Conservation (phyloP, 2,888 invertebrate species). For the Erebia aethiops region DNA sequence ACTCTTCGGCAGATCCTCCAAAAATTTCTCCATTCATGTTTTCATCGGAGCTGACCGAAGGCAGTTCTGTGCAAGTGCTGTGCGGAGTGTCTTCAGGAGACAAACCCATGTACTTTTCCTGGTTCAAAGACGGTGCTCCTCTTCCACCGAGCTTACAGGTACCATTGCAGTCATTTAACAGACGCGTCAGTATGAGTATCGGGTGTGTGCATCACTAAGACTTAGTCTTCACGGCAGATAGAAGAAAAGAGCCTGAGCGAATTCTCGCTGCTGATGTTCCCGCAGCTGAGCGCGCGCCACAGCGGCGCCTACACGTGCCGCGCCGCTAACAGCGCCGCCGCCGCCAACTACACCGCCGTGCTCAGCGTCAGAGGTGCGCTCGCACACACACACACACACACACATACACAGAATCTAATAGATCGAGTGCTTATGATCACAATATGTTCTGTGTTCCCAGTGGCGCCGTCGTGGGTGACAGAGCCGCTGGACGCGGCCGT, state of each 20-base stretch:
- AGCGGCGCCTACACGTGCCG: constrained; percentile 88
- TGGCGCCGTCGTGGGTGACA: constrained; percentile 87
- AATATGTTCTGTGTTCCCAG: constrained; percentile 60
- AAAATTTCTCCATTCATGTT: constrained; percentile 93
- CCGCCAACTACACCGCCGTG: constrained; percentile 85
- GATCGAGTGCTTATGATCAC: too few relatives aligned
- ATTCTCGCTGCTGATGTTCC: constrained; percentile 87
- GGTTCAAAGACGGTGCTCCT: constrained; percentile 85
- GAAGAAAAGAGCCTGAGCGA: constrained; percentile 87
- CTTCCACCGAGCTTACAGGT: constrained; percentile 85
- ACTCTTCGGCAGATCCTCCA: constrained; percentile 85
- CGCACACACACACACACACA: not conserved
- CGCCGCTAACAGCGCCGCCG: constrained; percentile 86
- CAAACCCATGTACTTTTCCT: constrained; percentile 86
- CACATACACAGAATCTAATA: too few relatives aligned
- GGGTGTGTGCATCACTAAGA: not conserved
- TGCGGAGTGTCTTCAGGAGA: constrained; percentile 89
- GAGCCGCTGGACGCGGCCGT: constrained; percentile 88
- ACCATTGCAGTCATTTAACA: not conserved
- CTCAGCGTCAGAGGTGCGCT: constrained; percentile 87
- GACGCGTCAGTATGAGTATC: not conserved
- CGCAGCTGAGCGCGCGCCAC: constrained; percentile 85
- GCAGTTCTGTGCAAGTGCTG: constrained; percentile 91
- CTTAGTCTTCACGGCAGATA: constrained; percentile 60
- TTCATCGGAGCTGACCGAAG: constrained; percentile 90